phyloP scores from a whole-genome alignment of 1,140 invertebrate genomes.

The Conus betulinus region DNA sequence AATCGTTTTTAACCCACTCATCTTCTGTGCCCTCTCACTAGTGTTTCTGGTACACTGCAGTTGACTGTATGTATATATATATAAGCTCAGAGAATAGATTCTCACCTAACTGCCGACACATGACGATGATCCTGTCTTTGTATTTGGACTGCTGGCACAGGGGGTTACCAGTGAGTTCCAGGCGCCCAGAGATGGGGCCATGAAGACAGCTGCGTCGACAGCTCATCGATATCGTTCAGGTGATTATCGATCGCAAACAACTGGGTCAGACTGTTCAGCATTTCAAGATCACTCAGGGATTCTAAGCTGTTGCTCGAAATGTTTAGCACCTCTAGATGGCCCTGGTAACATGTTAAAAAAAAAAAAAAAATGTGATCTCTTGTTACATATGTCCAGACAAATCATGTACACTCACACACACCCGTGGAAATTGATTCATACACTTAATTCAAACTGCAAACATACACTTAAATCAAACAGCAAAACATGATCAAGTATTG shows the following conservation, averaged over 20 bases:
- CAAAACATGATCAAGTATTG: too few relatives aligned
- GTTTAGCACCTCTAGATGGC: slow-evolving; percentile 71
- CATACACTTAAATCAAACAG: background rate
- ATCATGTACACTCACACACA: too few relatives aligned
- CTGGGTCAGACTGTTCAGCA: slow-evolving; percentile 64
- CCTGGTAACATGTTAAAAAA: slow-evolving; percentile 48
- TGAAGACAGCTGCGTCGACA: slow-evolving; percentile 64
- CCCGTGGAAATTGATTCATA: too few relatives aligned
- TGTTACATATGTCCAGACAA: too few relatives aligned
- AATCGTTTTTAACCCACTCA: too few relatives aligned
- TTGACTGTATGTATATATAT: too few relatives aligned
- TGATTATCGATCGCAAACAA: slow-evolving; percentile 71
- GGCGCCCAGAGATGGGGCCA: slow-evolving; percentile 60
- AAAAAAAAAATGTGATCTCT: background rate
- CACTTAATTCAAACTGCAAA: background rate
- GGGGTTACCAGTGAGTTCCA: slow-evolving; percentile 73
- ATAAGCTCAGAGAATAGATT: too few relatives aligned
- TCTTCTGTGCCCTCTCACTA: too few relatives aligned
- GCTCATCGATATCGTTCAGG: slow-evolving; percentile 73
- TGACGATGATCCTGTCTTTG: slow-evolving; percentile 73
- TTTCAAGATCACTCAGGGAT: slow-evolving; percentile 68
- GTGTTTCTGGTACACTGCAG: too few relatives aligned
- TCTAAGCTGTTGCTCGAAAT: slow-evolving; percentile 73
- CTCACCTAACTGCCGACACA: slow-evolving; percentile 69
- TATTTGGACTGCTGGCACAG: slow-evolving; percentile 74